Evolutionary conservation across 2,113 vertebrate genomes (phyloP), one percentile per base, ranked within the genome.

Genomic region (Burhinus oedicnemus): DNA sequence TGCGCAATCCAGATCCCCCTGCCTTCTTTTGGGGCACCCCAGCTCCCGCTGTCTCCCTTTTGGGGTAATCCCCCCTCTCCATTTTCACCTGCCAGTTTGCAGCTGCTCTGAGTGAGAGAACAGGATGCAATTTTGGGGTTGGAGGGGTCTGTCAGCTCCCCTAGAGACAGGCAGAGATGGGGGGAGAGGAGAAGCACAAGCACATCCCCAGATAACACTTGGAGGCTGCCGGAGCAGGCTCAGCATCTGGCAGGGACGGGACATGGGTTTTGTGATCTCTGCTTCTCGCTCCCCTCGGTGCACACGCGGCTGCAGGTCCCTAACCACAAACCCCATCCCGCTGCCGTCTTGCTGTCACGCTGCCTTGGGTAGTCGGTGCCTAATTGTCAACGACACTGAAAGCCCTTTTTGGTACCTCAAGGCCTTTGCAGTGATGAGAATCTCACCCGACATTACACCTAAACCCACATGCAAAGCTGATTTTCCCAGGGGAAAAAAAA

Each of bases 381-480:
- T 84, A 15, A 88, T 70, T 2, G 18, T 49, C 90, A 51, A 58
- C 0, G 65, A 83, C 94, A 92, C 60, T 0, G 0, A 89, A 42
- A 93, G 45, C 68, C 40, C 76, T 94, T 94, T 92, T 78, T 3
- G 8, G 75, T 74, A 90, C 92, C 90, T 96, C 88, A 54, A 96
- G 92, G 92, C 72, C 84, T 82, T 61, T 75, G 74, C 80, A 84
- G 83, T 12, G 86, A 95, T 95, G 90, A 97, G 94, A 95, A 90
- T 76, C 89, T 95, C 85, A 86, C 80, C 42, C 13, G 1, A 87
- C 52, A 44, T 69, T 64, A 38, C 92, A 97, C 57, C 77, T 87
- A 94, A 97, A 96, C 51, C 97, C 94, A 95, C 85, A 95, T 87
- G 94, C 95, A 96, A 92, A 96, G 76, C 60, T 92, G 86, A 90